Base-by-base conservation (phyloP, 2,797 vertebrate genomes). In the Falco concolor region DNA sequence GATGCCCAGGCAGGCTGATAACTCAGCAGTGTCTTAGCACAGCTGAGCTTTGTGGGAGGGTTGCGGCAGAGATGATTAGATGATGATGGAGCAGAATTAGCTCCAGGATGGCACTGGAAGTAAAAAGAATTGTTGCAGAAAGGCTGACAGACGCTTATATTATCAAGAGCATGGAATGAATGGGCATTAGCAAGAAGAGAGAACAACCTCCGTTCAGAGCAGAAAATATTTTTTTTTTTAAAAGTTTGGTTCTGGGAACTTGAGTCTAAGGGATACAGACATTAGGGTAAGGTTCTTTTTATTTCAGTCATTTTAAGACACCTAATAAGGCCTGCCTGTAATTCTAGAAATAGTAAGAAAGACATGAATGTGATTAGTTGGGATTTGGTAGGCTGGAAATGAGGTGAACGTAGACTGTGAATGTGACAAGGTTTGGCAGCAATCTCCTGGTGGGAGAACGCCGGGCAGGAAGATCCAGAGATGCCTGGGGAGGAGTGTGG, bases 391-490 rank as follows among this genome's bases (percentile, higher is more conserved):
- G 15, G 45, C 44, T 69, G 52, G 38, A 82, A 85, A 70, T 19
- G 38, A 75, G 21, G 20, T 0, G 0, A 63, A 49, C 0, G 0
- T 10, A 28, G 47, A 22, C 12, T 45, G 27, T 44, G 49, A 57
- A 27, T 7, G n/a, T 47, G 67, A 23, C 6, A 42, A 47, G 4
- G 20, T 65, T 85, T 88, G 64, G n/a, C 23, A 61, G 24, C 19
- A 23, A 3, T 19, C 13, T 68, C 13, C 54, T 42, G 47, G 32
- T 54, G 21, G 27, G 15, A 42, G 0, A 42, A 32, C 14, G 13
- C 24, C 1, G 1, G 32, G 36, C 11, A 81, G 64, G 54, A 91
- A 9, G 14, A 15, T 83, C 13, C 23, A 57, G 47, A 38, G 42
- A 16, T 42, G 20, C 22, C 42, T 36, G 10, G 13, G 34, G 49